phyloP scores from a whole-genome alignment of 1,140 invertebrate species.

The Microvelia longipes region DNA sequence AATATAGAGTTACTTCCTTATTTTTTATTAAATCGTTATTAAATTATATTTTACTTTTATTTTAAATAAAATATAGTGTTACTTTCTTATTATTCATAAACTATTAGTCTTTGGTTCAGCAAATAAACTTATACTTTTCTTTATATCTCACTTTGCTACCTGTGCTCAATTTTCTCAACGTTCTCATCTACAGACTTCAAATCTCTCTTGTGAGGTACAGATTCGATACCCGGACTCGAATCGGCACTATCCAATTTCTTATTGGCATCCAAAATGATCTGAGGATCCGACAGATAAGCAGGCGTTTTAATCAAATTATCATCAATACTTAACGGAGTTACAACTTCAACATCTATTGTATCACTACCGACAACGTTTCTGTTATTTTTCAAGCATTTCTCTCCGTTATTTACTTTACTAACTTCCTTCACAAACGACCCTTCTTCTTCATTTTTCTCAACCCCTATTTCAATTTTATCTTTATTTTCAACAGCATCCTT shows the following conservation, averaged over 20 bases:
- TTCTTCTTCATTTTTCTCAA: not conserved
- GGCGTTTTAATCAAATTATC: conserved; percentile 5
- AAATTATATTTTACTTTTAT: too few relatives aligned
- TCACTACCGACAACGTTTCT: conserved; percentile 3
- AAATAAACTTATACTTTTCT: too few relatives aligned
- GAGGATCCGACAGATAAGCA: conserved; percentile 6
- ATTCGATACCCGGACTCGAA: not conserved
- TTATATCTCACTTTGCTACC: too few relatives aligned
- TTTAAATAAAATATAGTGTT: too few relatives aligned
- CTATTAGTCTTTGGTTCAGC: too few relatives aligned
- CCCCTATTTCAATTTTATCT: conserved; percentile 1
- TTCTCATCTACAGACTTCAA: not conserved
- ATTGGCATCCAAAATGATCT: not conserved
- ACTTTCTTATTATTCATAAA: too few relatives aligned
- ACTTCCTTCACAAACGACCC: not conserved
- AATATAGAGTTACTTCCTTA: too few relatives aligned
- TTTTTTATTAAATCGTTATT: too few relatives aligned
- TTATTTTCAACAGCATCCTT: conserved; percentile 4
- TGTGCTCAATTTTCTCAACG: not conserved
- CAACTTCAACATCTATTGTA: too few relatives aligned
- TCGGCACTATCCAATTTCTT: not conserved
- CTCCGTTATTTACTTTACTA: conserved; percentile 1
- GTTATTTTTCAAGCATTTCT: conserved; percentile 2
- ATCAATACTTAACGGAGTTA: not conserved
- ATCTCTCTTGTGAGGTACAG: conserved; percentile 1